Evolutionary conservation across 2,113 vertebrate species (phyloP).

Genomic region (Chlorodrepanis virens): DNA sequence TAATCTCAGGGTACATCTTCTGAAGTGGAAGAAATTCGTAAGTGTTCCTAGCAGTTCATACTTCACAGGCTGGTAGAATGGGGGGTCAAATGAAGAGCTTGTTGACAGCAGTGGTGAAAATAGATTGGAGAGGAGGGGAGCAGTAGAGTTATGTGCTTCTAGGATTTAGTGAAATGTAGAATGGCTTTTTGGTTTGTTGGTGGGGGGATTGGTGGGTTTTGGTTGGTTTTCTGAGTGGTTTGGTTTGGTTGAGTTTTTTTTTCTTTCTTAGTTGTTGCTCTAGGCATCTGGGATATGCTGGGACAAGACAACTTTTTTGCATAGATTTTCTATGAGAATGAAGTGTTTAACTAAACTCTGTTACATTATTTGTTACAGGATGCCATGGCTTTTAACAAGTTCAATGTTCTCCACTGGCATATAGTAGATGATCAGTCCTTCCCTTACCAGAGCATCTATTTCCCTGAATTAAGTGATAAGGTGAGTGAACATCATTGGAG

Average conservation of each 20-base stretch:
- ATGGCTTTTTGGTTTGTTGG: not conserved
- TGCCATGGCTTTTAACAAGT: conserved; percentile 96
- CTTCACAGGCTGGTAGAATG: not conserved
- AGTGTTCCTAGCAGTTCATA: not conserved
- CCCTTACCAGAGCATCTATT: conserved; percentile 86
- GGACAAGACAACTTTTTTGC: not conserved
- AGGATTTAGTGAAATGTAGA: not conserved
- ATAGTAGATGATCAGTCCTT: conserved; percentile 94
- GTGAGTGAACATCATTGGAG: conserved; percentile 67
- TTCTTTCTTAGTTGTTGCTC: not conserved
- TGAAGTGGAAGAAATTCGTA: not conserved
- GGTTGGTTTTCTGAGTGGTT: not conserved
- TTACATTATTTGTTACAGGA: conserved; percentile 76
- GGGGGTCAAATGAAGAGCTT: not conserved
- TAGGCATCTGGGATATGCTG: not conserved
- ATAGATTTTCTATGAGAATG: not conserved
- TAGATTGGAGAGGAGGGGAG: not conserved
- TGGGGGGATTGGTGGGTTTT: not conserved
- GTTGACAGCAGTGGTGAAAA: not conserved
- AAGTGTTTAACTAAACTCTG: not conserved
- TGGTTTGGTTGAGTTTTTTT: not conserved
- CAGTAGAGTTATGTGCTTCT: not conserved
- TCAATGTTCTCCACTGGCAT: conserved; percentile 98
- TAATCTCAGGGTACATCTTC: not conserved
- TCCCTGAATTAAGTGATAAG: conserved; percentile 87